Percentiles rank a stretch among this genome's conserved stretches.
These are phyloP conservation scores for Enchytraeus crypticus DNA, from an alignment of 2,888 invertebrate species.

Conservation along the genomic window DNA sequence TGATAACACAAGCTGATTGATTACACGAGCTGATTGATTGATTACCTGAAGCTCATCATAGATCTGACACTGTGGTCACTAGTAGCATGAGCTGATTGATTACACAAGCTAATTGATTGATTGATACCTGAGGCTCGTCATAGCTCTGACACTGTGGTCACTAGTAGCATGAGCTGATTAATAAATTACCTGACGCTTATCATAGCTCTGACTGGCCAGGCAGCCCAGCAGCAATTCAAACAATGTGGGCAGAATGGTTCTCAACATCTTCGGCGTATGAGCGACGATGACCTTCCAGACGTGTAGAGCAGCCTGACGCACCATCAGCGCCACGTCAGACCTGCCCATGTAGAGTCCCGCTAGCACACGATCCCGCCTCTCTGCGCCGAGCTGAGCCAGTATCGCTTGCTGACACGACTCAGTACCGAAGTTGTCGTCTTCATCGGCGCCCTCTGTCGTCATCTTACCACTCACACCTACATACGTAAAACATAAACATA, in stretches of 20 bases:
- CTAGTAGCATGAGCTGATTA: too few relatives aligned
- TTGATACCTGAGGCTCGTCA: too few relatives aligned
- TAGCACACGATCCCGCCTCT: slow-evolving; percentile 76
- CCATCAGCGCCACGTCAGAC: slow-evolving; percentile 91
- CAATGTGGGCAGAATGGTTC: slow-evolving; percentile 88
- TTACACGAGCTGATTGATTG: too few relatives aligned
- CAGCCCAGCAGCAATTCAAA: slow-evolving; percentile 85
- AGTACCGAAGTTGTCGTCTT: slow-evolving; percentile 99
- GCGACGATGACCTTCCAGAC: slow-evolving; percentile 98
- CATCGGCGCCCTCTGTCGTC: slow-evolving; percentile 94
- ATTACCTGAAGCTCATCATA: too few relatives aligned
- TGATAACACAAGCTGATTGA: too few relatives aligned
- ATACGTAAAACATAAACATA: too few relatives aligned
- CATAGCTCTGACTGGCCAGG: slow-evolving; percentile 88
- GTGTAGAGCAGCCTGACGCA: slow-evolving; percentile 91
- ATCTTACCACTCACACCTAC: slow-evolving; percentile 85
- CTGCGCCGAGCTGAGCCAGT: slow-evolving; percentile 68
- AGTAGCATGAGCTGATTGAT: too few relatives aligned
- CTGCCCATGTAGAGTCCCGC: slow-evolving; percentile 75
- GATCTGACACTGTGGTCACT: too few relatives aligned
- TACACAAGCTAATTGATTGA: too few relatives aligned
- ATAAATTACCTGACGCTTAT: slow-evolving; percentile 79
- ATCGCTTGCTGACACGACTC: slow-evolving; percentile 42
- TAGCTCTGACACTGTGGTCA: too few relatives aligned
- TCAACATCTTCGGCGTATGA: slow-evolving; percentile 88